phyloP scores from a whole-genome alignment of 2,888 invertebrate genomes.

The Drosophila pseudotalamancana region DNA sequence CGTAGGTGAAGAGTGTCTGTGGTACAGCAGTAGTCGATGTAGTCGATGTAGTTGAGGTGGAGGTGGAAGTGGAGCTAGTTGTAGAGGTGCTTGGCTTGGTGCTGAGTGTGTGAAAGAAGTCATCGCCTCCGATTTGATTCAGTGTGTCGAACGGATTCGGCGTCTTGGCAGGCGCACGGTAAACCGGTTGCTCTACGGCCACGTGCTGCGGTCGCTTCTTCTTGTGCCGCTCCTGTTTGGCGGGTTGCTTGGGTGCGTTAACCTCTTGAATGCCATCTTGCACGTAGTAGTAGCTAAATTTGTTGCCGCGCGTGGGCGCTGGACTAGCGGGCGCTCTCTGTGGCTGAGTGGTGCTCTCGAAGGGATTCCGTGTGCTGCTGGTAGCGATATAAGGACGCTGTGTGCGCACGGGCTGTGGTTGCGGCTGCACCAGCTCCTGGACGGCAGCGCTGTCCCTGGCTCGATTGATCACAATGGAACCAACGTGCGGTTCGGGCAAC shows the following conservation, averaged over 20 bases:
- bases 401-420: constrained; percentile 48
- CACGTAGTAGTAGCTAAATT: constrained; percentile 79
- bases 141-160: constrained; percentile 80
- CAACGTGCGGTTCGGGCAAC: constrained; percentile 93
- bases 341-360: constrained; percentile 62
- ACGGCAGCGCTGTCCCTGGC: constrained; percentile 50
- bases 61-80: constrained; percentile 82
- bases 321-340: constrained; percentile 21
- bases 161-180: constrained; percentile 67
- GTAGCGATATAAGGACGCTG: constrained; percentile 56
- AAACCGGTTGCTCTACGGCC: constrained; percentile 67
- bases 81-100: constrained; percentile 59
- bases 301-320: constrained; percentile 76
- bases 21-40: constrained; percentile 78
- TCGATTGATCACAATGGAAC: constrained; percentile 91
- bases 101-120: constrained; percentile 76
- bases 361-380: constrained; percentile 55
- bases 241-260: constrained; percentile 76
- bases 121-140: constrained; percentile 82
- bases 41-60: constrained; percentile 85
- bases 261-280: constrained; percentile 82
- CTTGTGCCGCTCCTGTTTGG: constrained; percentile 81
- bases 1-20: constrained; percentile 75
- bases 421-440: constrained; percentile 28
- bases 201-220: constrained; percentile 80